Evolutionary conservation across 2,113 vertebrate species (phyloP).

Genomic region (Saguinus imperator): DNA sequence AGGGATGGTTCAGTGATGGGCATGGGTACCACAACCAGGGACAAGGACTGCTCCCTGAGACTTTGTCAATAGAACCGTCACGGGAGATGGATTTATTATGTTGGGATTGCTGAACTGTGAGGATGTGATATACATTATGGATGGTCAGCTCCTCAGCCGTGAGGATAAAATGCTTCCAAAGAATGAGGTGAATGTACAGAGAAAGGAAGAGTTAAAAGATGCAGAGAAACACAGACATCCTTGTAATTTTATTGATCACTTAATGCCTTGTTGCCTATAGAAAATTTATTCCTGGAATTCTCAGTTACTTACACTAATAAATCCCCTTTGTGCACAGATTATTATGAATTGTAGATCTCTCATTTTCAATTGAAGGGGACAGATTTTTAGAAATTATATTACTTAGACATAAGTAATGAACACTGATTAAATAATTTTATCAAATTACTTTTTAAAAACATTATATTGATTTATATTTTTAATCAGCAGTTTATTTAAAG

Average conservation of each 20-base stretch:
- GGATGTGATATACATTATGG: neutral
- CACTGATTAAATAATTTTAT: neutral
- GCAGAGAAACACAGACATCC: neutral
- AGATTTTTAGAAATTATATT: neutral
- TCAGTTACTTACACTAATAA: neutral
- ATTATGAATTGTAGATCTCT: neutral
- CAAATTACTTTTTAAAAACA: slow-evolving; percentile 7
- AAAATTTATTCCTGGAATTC: neutral
- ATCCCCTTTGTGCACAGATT: neutral
- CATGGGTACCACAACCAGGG: neutral
- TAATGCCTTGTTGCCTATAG: neutral
- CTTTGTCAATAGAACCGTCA: neutral
- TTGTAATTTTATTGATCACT: neutral
- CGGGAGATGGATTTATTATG: neutral
- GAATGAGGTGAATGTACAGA: neutral
- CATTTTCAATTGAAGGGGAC: neutral
- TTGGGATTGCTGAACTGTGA: neutral
- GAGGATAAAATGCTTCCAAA: neutral
- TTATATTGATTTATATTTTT: slow-evolving; percentile 1
- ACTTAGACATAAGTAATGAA: slow-evolving; percentile 2
- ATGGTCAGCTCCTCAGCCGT: neutral
- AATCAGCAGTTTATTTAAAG: neutral
- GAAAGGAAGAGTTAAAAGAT: neutral
- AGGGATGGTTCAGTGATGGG: neutral
- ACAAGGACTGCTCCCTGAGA: neutral